Percentiles rank a stretch among this genome's conserved stretches.
Conservation (phyloP, 1,140 invertebrate genomes). For the Eumeta japonica region DNA sequence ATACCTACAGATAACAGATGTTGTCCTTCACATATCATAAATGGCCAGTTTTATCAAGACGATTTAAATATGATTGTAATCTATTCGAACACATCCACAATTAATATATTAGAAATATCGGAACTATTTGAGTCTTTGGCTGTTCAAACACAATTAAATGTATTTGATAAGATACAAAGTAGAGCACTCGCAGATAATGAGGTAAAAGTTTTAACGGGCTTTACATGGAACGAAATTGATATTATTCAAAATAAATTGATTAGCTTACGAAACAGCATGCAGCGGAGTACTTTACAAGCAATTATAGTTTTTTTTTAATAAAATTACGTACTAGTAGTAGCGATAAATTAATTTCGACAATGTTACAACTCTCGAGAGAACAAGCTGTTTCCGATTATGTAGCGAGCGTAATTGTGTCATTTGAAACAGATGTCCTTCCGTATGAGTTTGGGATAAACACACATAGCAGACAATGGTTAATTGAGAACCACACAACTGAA, state of each 20-base stretch:
- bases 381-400: slow-evolving; percentile 4
- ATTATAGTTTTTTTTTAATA: slow-evolving; percentile 3
- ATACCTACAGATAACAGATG: slow-evolving; percentile 4
- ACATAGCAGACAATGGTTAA: neutral
- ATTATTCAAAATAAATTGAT: slow-evolving; percentile 2
- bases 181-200: slow-evolving; percentile 2
- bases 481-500: too few relatives aligned
- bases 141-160: slow-evolving; percentile 4
- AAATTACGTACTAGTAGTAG: slow-evolving; percentile 6
- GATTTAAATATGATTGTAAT: too few relatives aligned
- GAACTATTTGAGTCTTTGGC: neutral
- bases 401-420: slow-evolving; percentile 1
- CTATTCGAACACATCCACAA: slow-evolving; percentile 1
- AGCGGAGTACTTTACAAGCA: slow-evolving; percentile 1
- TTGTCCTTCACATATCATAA: slow-evolving; percentile 5
- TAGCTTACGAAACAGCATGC: slow-evolving; percentile 4
- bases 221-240: slow-evolving; percentile 5
- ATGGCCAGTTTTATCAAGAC: slow-evolving; percentile 3
- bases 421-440: slow-evolving; percentile 3
- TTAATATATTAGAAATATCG: slow-evolving; percentile 4
- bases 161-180: slow-evolving; percentile 5
- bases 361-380: slow-evolving; percentile 3
- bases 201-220: slow-evolving; percentile 1
- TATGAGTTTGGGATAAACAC: slow-evolving; percentile 1
- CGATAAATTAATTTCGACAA: slow-evolving; percentile 4